Evolutionary conservation across 2,797 vertebrate species (phyloP).

Genomic region (Pangasius macronema): DNA sequence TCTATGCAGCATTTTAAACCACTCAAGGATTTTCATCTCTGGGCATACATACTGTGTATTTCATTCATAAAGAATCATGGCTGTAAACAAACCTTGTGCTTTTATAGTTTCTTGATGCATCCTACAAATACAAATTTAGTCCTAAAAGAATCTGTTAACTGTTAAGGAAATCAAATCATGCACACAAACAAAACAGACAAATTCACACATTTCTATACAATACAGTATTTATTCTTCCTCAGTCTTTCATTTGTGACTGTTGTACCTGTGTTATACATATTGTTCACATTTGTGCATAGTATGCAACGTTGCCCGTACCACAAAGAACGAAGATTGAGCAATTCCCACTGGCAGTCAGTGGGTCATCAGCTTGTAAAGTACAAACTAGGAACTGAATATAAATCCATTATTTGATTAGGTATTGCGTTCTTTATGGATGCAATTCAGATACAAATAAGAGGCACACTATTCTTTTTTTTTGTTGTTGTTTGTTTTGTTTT

Average conservation of each 20-base stretch:
- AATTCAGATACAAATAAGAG: neutral
- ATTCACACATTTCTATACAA: neutral
- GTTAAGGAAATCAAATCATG: neutral
- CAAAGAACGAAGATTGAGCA: neutral
- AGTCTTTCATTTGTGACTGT: neutral
- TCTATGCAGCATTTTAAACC: neutral
- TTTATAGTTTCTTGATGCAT: neutral
- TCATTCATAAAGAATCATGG: neutral
- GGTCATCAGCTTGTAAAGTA: conserved; percentile 14
- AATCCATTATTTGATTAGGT: neutral
- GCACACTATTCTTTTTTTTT: neutral
- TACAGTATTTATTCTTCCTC: conserved; percentile 26
- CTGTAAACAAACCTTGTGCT: conserved; percentile 8
- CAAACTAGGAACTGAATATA: neutral
- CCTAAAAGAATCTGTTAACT: neutral
- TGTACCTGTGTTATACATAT: neutral
- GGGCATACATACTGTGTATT: neutral
- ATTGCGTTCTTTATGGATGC: neutral
- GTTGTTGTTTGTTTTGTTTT: neutral
- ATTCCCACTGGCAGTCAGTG: neutral
- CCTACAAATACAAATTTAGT: neutral
- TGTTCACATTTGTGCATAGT: conserved; percentile 2
- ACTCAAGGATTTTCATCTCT: neutral
- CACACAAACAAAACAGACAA: neutral
- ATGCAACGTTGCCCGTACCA: neutral